Percentiles rank a stretch among this genome's conserved stretches.
These are phyloP conservation scores for Marcusenius ussheri DNA, from an alignment of 2,113 vertebrate genomes.

Conservation along the genomic window DNA sequence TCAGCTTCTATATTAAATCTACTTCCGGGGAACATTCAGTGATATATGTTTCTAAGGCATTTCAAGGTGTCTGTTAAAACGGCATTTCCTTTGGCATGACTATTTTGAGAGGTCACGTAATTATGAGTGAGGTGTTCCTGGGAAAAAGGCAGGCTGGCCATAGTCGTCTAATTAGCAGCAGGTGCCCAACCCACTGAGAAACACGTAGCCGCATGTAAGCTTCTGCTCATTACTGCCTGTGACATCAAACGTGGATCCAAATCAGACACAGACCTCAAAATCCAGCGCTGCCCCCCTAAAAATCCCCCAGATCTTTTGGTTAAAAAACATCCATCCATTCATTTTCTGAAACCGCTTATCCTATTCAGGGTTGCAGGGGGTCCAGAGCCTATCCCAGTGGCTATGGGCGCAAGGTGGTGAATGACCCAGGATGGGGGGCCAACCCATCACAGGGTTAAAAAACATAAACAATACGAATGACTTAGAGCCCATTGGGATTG, in stretches of 20 bases:
- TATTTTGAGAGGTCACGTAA: slow-evolving; percentile 31
- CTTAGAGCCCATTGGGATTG: slow-evolving; percentile 31
- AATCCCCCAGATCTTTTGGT: background rate
- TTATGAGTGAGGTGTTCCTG: slow-evolving; percentile 17
- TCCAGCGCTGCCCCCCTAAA: background rate
- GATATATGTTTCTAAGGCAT: slow-evolving; percentile 49
- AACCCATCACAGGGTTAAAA: background rate
- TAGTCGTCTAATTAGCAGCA: background rate
- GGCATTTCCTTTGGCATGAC: slow-evolving; percentile 6
- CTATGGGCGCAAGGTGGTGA: too few species aligned
- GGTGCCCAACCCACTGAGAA: background rate
- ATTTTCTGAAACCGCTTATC: too few species aligned
- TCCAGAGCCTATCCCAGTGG: too few species aligned
- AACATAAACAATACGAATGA: slow-evolving; percentile 20
- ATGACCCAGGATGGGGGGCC: too few species aligned
- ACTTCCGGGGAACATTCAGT: slow-evolving; percentile 58
- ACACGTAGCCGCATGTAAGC: background rate
- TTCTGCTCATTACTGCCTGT: background rate
- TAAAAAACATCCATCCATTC: background rate
- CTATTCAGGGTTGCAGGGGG: too few species aligned
- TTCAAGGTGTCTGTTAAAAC: slow-evolving; percentile 40
- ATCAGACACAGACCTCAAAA: background rate
- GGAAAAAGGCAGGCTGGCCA: background rate
- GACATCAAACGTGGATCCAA: background rate
- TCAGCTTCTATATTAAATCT: slow-evolving; percentile 71